Conservation (phyloP, 2,888 invertebrate species). For the Meandrusa payeni region DNA sequence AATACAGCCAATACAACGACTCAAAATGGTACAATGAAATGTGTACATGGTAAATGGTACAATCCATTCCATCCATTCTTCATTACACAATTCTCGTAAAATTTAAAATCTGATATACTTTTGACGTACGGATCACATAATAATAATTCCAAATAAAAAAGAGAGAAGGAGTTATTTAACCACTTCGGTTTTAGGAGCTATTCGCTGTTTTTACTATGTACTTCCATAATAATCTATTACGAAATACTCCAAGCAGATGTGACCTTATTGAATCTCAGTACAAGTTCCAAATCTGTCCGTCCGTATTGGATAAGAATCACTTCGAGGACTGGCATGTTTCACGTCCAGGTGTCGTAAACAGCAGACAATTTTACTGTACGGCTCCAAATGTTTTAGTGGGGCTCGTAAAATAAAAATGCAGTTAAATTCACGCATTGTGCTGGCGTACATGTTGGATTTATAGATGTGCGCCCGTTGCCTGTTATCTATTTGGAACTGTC, state of each 20-base stretch:
- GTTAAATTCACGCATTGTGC: constrained; percentile 71
- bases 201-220: too few relatives aligned
- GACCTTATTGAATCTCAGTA: constrained; percentile 34
- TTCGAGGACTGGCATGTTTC: constrained; percentile 52
- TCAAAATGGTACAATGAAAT: too few relatives aligned
- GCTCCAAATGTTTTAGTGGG: constrained; percentile 67
- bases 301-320: constrained; percentile 52
- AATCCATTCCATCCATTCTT: too few relatives aligned
- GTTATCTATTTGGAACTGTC: constrained; percentile 25
- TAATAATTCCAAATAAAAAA: too few relatives aligned
- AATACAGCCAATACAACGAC: too few relatives aligned
- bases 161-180: too few relatives aligned
- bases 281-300: constrained; percentile 35
- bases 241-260: constrained; percentile 11
- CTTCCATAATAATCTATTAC: too few relatives aligned
- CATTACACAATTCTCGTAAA: too few relatives aligned
- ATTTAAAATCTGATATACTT: too few relatives aligned
- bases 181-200: too few relatives aligned
- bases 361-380: constrained; percentile 66
- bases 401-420: constrained; percentile 69
- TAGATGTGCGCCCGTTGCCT: constrained; percentile 40
- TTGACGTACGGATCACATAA: too few relatives aligned
- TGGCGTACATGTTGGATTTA: constrained; percentile 55
- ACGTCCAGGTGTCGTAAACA: constrained; percentile 63
- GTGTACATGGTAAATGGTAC: too few relatives aligned